These are phyloP conservation scores for Xyliphius kryptos DNA, from an alignment of 2,113 vertebrate species.

Conservation along the genomic window DNA sequence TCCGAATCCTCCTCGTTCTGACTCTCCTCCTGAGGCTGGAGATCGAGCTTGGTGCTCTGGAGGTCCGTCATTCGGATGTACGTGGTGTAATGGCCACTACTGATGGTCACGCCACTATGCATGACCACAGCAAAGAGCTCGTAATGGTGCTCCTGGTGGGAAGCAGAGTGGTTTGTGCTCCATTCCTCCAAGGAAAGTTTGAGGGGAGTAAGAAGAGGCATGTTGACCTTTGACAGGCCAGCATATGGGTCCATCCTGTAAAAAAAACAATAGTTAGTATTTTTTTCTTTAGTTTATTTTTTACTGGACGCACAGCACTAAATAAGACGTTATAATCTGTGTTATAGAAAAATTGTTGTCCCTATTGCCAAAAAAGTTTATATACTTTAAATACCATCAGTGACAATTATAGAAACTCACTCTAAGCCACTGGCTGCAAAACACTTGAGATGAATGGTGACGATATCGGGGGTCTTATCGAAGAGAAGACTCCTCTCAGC, in stretches of 20 bases:
- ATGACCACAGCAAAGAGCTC: constrained; percentile 92
- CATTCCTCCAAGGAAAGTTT: constrained; percentile 85
- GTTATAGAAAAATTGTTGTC: no score
- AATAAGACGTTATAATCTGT: no score
- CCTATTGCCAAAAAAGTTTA: no score
- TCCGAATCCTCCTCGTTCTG: constrained; percentile 55
- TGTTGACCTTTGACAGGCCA: constrained; percentile 94
- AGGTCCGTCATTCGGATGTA: constrained; percentile 82
- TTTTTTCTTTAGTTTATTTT: no score
- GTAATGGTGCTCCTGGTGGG: constrained; percentile 77
- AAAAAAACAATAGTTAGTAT: no score
- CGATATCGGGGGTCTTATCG: constrained; percentile 92
- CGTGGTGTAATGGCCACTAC: constrained; percentile 94
- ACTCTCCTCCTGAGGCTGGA: constrained; percentile 52
- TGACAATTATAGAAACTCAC: constrained; percentile 65
- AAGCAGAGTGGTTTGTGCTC: constrained; percentile 71
- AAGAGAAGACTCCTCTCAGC: constrained; percentile 94
- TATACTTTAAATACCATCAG: no score
- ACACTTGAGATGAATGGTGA: constrained; percentile 96
- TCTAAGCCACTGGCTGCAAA: constrained; percentile 91
- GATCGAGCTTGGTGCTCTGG: constrained; percentile 59
- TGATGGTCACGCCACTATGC: constrained; percentile 96
- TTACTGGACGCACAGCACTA: no score
- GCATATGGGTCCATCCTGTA: constrained; percentile 84
- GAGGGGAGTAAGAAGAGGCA: constrained; percentile 84